A percentile compares a stretch with the other conserved stretches of the same genome.
Evolutionary conservation across 2,888 invertebrate species (phyloP).

Genomic region (Meandrusa payeni): DNA sequence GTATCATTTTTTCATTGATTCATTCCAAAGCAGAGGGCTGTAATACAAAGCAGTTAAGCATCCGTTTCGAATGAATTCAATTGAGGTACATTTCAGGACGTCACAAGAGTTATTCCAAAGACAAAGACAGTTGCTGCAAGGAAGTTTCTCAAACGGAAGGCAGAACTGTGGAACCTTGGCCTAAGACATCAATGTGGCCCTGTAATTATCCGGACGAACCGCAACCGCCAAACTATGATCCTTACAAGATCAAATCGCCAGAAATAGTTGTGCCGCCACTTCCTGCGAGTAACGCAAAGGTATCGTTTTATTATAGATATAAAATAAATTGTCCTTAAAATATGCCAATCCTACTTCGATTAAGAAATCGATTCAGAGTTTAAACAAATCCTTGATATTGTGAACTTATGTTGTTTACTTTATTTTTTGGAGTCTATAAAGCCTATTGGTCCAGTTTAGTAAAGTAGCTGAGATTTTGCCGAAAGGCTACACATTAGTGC

Average conservation of each 20-base stretch:
- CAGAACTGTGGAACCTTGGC: slow-evolving; percentile 56
- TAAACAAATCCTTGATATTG: too few relatives aligned
- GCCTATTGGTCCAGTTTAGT: too few relatives aligned
- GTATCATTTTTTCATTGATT: too few relatives aligned
- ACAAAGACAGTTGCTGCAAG: slow-evolving; percentile 45
- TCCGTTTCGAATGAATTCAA: too few relatives aligned
- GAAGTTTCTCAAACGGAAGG: slow-evolving; percentile 50
- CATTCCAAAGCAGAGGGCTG: too few relatives aligned
- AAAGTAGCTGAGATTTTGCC: too few relatives aligned
- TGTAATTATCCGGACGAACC: slow-evolving; percentile 49
- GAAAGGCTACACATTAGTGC: slow-evolving; percentile 44
- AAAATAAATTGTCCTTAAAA: too few relatives aligned
- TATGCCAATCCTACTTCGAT: too few relatives aligned
- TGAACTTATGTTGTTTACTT: too few relatives aligned
- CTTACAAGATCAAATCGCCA: slow-evolving; percentile 66
- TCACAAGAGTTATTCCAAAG: slow-evolving; percentile 43
- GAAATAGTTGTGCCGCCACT: slow-evolving; percentile 62
- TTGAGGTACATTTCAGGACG: slow-evolving; percentile 41
- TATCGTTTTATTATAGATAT: slow-evolving; percentile 37
- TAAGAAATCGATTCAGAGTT: too few relatives aligned
- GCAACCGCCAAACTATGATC: slow-evolving; percentile 64
- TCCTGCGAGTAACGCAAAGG: slow-evolving; percentile 64
- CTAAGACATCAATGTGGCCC: slow-evolving; percentile 54
- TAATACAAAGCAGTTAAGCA: too few relatives aligned
- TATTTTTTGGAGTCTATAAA: too few relatives aligned